These are phyloP conservation scores for Salminus brasiliensis DNA, from an alignment of 2,113 vertebrate species.

Conservation along the genomic window DNA sequence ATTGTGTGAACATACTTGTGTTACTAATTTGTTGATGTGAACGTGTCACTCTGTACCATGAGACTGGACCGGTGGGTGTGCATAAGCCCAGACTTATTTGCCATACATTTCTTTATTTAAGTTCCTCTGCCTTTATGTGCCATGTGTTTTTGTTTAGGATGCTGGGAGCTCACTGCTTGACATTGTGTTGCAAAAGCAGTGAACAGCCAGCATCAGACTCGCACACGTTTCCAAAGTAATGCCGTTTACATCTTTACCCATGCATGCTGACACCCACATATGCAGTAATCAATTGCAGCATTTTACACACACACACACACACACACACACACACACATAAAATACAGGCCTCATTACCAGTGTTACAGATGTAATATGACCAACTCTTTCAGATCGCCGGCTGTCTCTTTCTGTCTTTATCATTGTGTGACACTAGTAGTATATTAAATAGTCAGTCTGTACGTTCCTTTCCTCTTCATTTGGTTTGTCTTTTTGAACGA, in stretches of 20 bases:
- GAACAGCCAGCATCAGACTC: constrained; percentile 48
- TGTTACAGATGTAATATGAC: constrained; percentile 31
- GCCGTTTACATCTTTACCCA: constrained; percentile 30
- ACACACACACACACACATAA: too few relatives aligned
- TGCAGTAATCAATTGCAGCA: constrained; percentile 36
- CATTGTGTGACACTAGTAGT: constrained; percentile 42
- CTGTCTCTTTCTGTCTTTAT: constrained; percentile 37
- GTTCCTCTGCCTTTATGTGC: constrained; percentile 13
- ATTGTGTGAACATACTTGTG: constrained; percentile 58
- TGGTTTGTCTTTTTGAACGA: constrained; percentile 35
- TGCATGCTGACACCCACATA: constrained; percentile 9
- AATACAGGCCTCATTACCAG: constrained; percentile 35
- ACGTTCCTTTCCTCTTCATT: constrained; percentile 24
- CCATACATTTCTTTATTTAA: constrained; percentile 16
- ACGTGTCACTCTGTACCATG: constrained; percentile 36
- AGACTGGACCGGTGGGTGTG: constrained; percentile 63
- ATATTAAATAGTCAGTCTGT: constrained; percentile 21
- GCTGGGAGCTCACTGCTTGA: not conserved
- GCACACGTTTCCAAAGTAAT: constrained; percentile 53
- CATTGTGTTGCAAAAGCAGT: not conserved
- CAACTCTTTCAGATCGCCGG: constrained; percentile 19
- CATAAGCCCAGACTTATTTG: not conserved
- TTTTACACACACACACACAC: constrained; percentile 14
- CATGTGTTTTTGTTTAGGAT: constrained; percentile 30
- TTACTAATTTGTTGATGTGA: constrained; percentile 48